Evolutionary conservation across 2,888 invertebrate genomes (phyloP), one percentile per base, ranked within the genome.

Genomic region (Melipona bicolor): DNA sequence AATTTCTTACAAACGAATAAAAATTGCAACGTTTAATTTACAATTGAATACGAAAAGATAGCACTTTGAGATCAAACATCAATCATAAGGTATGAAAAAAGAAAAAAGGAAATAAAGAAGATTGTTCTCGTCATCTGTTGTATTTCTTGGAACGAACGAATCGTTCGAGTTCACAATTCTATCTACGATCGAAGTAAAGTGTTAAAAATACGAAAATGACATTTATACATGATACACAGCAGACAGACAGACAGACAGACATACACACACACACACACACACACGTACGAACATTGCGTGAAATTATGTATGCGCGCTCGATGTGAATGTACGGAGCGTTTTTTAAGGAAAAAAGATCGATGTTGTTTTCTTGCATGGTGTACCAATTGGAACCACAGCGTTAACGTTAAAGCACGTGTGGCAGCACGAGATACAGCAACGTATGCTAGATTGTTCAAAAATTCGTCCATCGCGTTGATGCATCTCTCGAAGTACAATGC

Each of bases 381-480:
- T 67, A 68, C 59, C 74, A 75, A 77, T 50, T 13, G 24, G 70
- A 79, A 76, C 69, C 54, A 32, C 32, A 50, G 69, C 59, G 77
- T 54, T 62, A 64, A 59, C 72, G 65, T 49, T 50, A 67, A 78
- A 43, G 72, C 77, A 65, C 13, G 24, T 3, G 43, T 56, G 79
- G 77, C 77, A 71, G 27, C 70, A 56, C 81, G 86, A 79, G 83
- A 74, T 65, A 78, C 77, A 27, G 36, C 79, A 78, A 71, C 86
- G 88, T 81, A 59, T 80, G 83, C 61, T 87, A 84, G 85, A 88
- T 87, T 79, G 84, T 85, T 87, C 36, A 77, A 83, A 77, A 85
- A 90, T 90, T 89, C 90, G 91, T 91, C 90, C 90, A 91, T 85
- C 83, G 86, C 86, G 88, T 76, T 68, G 81, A 49, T 24, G 61